phyloP scores from a whole-genome alignment of 2,797 vertebrate species.

The Pantherophis alleghaniensis region DNA sequence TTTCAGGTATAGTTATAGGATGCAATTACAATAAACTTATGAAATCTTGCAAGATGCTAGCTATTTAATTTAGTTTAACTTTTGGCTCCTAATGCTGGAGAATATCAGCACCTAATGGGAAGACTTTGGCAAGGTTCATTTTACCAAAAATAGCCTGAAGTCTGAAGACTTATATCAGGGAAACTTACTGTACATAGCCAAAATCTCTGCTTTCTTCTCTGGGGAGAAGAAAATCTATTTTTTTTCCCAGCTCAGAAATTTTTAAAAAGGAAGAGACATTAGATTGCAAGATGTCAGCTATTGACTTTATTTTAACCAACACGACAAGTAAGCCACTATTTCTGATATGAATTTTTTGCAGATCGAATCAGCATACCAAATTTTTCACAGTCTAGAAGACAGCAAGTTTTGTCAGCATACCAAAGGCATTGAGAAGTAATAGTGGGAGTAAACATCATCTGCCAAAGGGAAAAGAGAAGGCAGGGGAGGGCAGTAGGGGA shows the following conservation, averaged over 20 bases:
- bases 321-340: not conserved
- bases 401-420: not conserved
- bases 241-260: not conserved
- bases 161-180: not conserved
- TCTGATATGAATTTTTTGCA: not conserved
- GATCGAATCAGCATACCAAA: not conserved
- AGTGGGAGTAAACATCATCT: not conserved
- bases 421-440: not conserved
- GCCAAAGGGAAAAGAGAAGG: not conserved
- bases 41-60: not conserved
- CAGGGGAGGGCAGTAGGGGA: no score
- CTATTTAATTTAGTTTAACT: not conserved
- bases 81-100: not conserved
- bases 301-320: not conserved
- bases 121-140: not conserved
- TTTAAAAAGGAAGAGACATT: not conserved
- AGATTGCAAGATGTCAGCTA: not conserved
- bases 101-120: not conserved
- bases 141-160: not conserved
- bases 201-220: not conserved
- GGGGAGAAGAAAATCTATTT: not conserved
- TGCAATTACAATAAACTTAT: not conserved
- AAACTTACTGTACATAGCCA: not conserved
- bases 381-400: not conserved
- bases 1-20: not conserved